phyloP scores from a whole-genome alignment of 2,113 vertebrate genomes.

The Channa maculata region DNA sequence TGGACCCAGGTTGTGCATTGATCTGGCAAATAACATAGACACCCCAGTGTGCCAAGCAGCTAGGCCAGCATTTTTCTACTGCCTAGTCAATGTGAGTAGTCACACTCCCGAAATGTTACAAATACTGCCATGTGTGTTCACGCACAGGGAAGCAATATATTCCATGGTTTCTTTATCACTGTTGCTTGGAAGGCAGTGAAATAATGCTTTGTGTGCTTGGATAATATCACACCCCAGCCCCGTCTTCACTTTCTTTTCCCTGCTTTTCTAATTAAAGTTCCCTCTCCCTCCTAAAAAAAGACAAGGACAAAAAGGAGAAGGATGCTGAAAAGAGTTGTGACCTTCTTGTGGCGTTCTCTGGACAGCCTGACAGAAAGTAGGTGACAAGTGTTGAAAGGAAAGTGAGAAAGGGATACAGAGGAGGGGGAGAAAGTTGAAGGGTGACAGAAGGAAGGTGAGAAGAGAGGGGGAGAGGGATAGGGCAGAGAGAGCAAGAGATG shows the following conservation, averaged over 20 bases:
- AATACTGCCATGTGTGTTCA: neutral
- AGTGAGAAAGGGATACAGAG: slow-evolving; percentile 61
- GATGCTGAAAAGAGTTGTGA: slow-evolving; percentile 59
- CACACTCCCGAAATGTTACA: slow-evolving; percentile 33
- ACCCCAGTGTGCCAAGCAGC: slow-evolving; percentile 54
- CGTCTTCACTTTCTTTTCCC: neutral
- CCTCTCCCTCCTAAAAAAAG: slow-evolving; percentile 36
- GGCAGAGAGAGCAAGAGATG: slow-evolving; percentile 23
- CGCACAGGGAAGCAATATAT: slow-evolving; percentile 5
- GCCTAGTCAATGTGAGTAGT: slow-evolving; percentile 41
- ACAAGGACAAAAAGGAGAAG: slow-evolving; percentile 69
- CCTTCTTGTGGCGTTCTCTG: slow-evolving; percentile 66
- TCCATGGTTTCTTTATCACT: slow-evolving; percentile 18
- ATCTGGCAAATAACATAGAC: slow-evolving; percentile 69
- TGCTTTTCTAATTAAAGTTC: slow-evolving; percentile 64
- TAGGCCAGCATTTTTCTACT: slow-evolving; percentile 33
- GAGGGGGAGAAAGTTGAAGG: slow-evolving; percentile 34
- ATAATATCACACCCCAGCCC: slow-evolving; percentile 21
- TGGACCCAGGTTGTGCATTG: slow-evolving; percentile 65
- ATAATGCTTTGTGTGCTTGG: slow-evolving; percentile 15
- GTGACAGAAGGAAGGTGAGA: slow-evolving; percentile 59
- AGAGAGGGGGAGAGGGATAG: slow-evolving; percentile 18
- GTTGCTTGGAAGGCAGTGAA: neutral
- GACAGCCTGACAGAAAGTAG: slow-evolving; percentile 74
- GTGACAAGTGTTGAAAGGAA: slow-evolving; percentile 79